phyloP scores from a whole-genome alignment of 2,797 vertebrate species.

The Neosalanx taihuensis region DNA sequence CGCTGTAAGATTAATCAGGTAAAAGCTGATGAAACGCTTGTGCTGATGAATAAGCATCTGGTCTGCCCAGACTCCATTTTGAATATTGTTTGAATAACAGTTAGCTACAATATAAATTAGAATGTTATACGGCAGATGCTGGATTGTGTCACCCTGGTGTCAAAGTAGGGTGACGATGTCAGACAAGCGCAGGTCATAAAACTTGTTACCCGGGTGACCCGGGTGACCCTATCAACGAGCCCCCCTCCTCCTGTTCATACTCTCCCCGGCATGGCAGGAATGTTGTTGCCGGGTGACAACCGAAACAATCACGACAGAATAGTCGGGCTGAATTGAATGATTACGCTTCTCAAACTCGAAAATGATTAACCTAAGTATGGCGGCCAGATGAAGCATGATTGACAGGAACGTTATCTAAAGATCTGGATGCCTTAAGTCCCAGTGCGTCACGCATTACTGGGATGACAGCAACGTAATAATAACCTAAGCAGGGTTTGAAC shows the following conservation, averaged over 20 bases:
- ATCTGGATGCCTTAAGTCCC: too few species aligned
- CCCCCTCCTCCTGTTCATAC: neutral
- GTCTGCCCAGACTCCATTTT: neutral
- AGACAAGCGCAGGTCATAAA: neutral
- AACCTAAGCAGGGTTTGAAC: neutral
- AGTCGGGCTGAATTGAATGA: neutral
- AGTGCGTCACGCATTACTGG: neutral
- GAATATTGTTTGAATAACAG: neutral
- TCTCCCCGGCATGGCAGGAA: neutral
- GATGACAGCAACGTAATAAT: neutral
- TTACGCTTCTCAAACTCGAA: neutral
- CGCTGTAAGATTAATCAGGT: neutral
- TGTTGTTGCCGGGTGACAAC: neutral
- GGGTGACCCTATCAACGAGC: neutral
- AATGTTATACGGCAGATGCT: neutral
- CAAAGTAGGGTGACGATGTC: neutral
- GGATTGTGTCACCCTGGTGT: neutral
- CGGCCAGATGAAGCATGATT: neutral
- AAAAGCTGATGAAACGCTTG: neutral
- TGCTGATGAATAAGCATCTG: too few species aligned
- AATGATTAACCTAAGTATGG: neutral
- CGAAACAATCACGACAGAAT: neutral
- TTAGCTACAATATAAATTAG: neutral
- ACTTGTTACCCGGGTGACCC: neutral
- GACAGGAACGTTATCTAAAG: neutral